Evolutionary conservation across 2,797 vertebrate genomes (phyloP).

Genomic region (Danionella dracula): DNA sequence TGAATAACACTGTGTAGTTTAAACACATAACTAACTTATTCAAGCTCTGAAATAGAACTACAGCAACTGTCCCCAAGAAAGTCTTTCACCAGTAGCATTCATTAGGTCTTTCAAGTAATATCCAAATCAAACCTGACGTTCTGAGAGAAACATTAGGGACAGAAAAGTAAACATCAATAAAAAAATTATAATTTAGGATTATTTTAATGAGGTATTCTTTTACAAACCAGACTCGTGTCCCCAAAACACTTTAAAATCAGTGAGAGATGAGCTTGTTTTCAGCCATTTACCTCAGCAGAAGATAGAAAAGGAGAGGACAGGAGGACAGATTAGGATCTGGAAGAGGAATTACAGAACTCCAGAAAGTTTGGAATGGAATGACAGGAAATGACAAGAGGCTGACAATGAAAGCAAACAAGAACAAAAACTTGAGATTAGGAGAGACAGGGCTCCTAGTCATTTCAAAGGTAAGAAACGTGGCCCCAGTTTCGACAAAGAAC

Average conservation of each 20-base stretch:
- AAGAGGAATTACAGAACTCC: constrained; percentile 45
- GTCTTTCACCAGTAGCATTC: background rate
- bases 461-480: background rate
- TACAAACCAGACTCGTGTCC: background rate
- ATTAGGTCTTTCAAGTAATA: constrained; percentile 8
- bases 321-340: constrained; percentile 48
- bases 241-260: background rate
- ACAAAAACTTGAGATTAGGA: background rate
- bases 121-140: background rate
- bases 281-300: background rate
- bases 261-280: background rate
- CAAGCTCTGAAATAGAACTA: background rate
- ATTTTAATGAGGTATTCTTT: background rate
- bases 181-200: constrained; percentile 8
- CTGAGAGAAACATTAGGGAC: background rate
- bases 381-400: constrained; percentile 39
- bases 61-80: constrained; percentile 10
- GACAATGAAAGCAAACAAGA: constrained; percentile 11
- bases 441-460: background rate
- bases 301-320: background rate
- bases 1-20: background rate
- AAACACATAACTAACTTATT: background rate
- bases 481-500: too few relatives aligned
- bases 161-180: constrained; percentile 23
- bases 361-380: constrained; percentile 32